These are phyloP conservation scores for Hydrochoerus hydrochaeris DNA, from an alignment of 2,113 vertebrate species.

Conservation along the genomic window DNA sequence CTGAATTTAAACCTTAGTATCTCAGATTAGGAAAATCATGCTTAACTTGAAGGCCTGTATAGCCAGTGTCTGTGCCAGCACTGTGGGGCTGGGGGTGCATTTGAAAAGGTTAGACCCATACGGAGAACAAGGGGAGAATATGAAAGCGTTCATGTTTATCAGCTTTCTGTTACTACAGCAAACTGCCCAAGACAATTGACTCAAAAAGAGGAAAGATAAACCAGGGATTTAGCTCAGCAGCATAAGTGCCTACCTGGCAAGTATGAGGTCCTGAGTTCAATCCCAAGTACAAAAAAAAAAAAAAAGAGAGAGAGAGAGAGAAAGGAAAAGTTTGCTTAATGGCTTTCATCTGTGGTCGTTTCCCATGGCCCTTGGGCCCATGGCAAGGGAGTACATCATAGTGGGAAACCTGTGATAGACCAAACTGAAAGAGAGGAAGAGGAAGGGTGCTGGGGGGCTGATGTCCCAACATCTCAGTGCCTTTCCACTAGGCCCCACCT, in stretches of 20 bases:
- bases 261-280: no score
- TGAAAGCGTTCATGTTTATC: neutral
- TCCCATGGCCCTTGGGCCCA: neutral
- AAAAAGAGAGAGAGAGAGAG: no score
- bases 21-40: neutral
- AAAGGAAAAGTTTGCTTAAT: neutral
- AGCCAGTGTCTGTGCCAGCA: neutral
- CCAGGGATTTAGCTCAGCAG: no score
- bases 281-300: no score
- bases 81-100: neutral
- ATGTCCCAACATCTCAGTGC: neutral
- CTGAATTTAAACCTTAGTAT: slow-evolving; percentile 6
- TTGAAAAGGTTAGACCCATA: slow-evolving; percentile 26
- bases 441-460: neutral
- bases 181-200: neutral
- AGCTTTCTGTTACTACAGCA: neutral
- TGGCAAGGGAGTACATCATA: neutral
- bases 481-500: neutral
- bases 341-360: neutral
- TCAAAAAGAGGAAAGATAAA: neutral
- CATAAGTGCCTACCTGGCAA: no score
- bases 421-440: neutral
- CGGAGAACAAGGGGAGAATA: neutral
- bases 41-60: neutral
- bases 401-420: neutral